Evolutionary conservation across 2,888 invertebrate species (phyloP).

Genomic region (Meta bourneti): DNA sequence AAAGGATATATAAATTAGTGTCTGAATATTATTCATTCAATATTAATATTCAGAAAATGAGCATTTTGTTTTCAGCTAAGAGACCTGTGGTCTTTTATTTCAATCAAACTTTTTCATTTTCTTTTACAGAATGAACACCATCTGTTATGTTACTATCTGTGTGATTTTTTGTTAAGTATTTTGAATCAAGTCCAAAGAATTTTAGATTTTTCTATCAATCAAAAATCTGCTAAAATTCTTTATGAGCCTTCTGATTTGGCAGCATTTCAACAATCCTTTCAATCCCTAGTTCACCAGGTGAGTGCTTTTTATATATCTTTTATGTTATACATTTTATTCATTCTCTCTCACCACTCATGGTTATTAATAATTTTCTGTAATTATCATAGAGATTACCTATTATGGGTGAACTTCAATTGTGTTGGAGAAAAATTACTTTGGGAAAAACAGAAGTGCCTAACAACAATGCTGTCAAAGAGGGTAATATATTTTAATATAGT

Average conservation of each 20-base stretch:
- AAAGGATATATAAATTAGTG: background rate
- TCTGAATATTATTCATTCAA: background rate
- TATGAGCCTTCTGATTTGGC: constrained; percentile 55
- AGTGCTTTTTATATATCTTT: background rate
- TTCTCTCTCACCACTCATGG: background rate
- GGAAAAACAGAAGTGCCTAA: background rate
- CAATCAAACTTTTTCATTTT: background rate
- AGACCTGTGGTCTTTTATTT: background rate
- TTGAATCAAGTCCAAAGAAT: constrained; percentile 43
- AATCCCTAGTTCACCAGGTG: constrained; percentile 33
- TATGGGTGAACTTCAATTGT: background rate
- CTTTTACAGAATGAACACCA: constrained; percentile 45
- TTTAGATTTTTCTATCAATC: constrained; percentile 5
- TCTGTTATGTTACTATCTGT: constrained; percentile 52
- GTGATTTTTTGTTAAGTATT: constrained; percentile 29
- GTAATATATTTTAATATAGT: too few relatives aligned
- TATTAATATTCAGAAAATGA: background rate
- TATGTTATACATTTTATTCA: background rate
- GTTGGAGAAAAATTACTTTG: constrained; percentile 32
- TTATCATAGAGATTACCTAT: constrained; percentile 33
- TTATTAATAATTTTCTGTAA: background rate
- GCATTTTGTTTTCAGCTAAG: background rate
- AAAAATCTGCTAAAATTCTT: constrained; percentile 3
- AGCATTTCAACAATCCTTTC: constrained; percentile 38
- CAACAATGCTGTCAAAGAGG: background rate